Conservation (phyloP, 2,797 vertebrate species). For the Sebastes jordani region DNA sequence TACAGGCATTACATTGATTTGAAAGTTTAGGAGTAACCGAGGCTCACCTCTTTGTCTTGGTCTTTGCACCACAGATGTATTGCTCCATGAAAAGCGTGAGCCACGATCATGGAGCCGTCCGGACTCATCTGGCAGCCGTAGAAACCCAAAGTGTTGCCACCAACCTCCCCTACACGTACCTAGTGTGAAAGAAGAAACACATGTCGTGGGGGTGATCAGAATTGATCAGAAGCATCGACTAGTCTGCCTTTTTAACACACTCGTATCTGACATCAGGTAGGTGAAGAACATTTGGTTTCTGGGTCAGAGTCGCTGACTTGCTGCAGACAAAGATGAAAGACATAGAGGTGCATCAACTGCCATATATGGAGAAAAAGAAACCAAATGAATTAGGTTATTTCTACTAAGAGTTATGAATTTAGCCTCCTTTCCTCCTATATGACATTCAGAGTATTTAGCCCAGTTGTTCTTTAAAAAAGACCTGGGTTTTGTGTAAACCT, state of each 20-base stretch:
- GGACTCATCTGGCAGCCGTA: constrained; percentile 94
- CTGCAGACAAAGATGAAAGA: constrained; percentile 16
- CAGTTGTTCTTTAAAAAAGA: constrained; percentile 2
- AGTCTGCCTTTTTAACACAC: constrained; percentile 4
- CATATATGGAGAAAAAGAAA: constrained; percentile 7
- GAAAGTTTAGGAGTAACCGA: background rate
- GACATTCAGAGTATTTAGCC: background rate
- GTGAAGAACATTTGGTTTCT: constrained; percentile 20
- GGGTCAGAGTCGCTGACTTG: constrained; percentile 8
- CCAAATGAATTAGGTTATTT: background rate
- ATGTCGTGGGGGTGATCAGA: background rate
- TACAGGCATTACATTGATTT: background rate
- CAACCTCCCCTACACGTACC: constrained; percentile 98
- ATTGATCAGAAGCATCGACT: background rate
- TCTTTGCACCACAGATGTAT: constrained; percentile 93
- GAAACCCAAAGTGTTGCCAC: constrained; percentile 97
- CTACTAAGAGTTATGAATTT: background rate
- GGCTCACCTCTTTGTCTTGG: constrained; percentile 79
- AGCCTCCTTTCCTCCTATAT: constrained; percentile 2
- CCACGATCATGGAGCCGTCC: constrained; percentile 91
- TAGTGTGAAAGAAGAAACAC: constrained; percentile 55
- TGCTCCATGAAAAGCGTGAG: constrained; percentile 95
- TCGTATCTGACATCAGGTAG: constrained; percentile 12
- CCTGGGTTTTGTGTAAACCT: constrained; percentile 5
- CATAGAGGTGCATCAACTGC: background rate